These are phyloP conservation scores for Muntiacus muntjak DNA, from an alignment of 2,113 vertebrate genomes.

Conservation along the genomic window DNA sequence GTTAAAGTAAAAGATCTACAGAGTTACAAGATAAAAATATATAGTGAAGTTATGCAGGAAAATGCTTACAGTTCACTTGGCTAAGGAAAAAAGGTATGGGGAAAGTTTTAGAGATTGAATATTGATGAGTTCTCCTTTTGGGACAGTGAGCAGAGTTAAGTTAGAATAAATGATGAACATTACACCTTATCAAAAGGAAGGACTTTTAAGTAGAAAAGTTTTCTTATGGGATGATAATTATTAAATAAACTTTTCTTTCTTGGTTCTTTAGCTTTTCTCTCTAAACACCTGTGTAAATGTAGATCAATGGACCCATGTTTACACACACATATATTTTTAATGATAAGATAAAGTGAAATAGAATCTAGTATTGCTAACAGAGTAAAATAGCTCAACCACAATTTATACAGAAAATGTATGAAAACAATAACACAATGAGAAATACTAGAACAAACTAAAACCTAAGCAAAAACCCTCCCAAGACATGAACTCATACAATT, in stretches of 20 bases:
- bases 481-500: not conserved
- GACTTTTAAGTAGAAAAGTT: not conserved
- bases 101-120: not conserved
- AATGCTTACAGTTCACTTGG: conserved; percentile 23
- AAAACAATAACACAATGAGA: not conserved
- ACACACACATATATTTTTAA: not conserved
- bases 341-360: not conserved
- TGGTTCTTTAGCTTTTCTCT: not conserved
- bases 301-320: not conserved
- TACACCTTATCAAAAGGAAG: conserved; percentile 14
- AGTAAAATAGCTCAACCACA: not conserved
- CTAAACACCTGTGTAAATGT: not conserved
- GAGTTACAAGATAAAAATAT: not conserved
- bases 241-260: not conserved
- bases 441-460: not conserved
- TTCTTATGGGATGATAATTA: not conserved
- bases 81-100: not conserved
- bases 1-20: not conserved
- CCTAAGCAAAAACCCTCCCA: not conserved
- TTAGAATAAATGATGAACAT: conserved; percentile 26
- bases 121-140: conserved; percentile 15
- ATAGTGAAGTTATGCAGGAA: not conserved
- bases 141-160: not conserved
- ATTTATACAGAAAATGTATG: not conserved
- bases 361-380: not conserved